Evolutionary conservation across 2,797 vertebrate species (phyloP).

Genomic region (Periparus ater): DNA sequence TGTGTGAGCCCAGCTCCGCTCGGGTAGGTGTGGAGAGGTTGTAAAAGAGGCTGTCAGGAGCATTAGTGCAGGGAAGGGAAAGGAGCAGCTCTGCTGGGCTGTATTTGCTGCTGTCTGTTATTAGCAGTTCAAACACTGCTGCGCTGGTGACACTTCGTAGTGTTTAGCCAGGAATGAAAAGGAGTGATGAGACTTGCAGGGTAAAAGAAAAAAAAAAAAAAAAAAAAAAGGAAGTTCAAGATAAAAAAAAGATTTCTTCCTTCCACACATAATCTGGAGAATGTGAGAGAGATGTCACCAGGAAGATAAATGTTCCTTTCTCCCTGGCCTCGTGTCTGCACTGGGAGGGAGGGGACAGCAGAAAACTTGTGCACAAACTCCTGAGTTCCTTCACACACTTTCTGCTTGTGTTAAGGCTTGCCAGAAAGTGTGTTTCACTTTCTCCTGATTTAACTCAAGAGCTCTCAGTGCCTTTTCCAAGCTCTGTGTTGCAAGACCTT

Average conservation of each 20-base stretch:
- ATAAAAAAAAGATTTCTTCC: not conserved
- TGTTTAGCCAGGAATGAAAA: not conserved
- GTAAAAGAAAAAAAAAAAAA: too few species aligned
- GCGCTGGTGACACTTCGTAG: not conserved
- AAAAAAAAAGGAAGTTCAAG: not conserved
- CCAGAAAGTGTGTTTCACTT: not conserved
- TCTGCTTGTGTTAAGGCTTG: not conserved
- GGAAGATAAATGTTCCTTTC: not conserved
- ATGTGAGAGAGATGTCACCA: not conserved
- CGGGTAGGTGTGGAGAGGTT: not conserved
- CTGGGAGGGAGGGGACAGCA: not conserved
- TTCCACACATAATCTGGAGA: not conserved
- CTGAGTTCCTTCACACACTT: not conserved
- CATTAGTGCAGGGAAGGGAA: not conserved
- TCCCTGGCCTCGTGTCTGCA: not conserved
- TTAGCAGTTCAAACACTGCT: not conserved
- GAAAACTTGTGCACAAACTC: not conserved
- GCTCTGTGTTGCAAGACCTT: not conserved
- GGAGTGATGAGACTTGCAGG: not conserved
- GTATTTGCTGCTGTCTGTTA: not conserved
- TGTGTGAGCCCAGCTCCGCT: not conserved
- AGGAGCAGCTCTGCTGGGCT: not conserved
- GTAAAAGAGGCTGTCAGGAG: slow-evolving; percentile 2
- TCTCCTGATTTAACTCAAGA: not conserved
- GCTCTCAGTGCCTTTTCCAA: not conserved